phyloP scores from a whole-genome alignment of 2,113 vertebrate species.

The Sebastes schlegelii region DNA sequence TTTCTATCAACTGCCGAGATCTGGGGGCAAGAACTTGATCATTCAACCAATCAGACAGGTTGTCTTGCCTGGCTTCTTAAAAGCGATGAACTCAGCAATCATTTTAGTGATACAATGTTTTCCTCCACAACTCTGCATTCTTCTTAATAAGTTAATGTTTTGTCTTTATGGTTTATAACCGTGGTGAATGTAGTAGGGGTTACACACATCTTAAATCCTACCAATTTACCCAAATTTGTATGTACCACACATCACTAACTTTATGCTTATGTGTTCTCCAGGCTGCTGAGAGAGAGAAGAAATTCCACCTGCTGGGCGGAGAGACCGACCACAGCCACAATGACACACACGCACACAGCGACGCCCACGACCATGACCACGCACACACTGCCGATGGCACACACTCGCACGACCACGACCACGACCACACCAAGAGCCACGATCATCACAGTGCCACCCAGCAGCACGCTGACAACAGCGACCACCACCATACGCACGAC shows the following conservation, averaged over 20 bases:
- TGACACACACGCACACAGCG: slow-evolving; percentile 24
- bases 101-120: not conserved
- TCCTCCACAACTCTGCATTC: not conserved
- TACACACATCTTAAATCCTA: not conserved
- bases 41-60: not conserved
- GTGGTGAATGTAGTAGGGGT: not conserved
- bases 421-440: slow-evolving; percentile 73
- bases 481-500: slow-evolving; percentile 80
- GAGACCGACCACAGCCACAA: slow-evolving; percentile 78
- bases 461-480: slow-evolving; percentile 29
- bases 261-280: slow-evolving; percentile 39
- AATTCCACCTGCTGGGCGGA: slow-evolving; percentile 66
- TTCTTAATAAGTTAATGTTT: too few species aligned
- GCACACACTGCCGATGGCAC: slow-evolving; percentile 1
- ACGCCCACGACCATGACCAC: slow-evolving; percentile 13
- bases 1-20: not conserved
- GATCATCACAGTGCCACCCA: slow-evolving; percentile 41
- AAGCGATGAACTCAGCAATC: not conserved
- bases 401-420: slow-evolving; percentile 62
- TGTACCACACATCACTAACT: not conserved
- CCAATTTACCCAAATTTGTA: not conserved
- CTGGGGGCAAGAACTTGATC: not conserved
- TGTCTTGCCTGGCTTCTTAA: not conserved
- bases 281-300: slow-evolving; percentile 78
- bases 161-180: not conserved